phyloP scores from a whole-genome alignment of 2,113 vertebrate species.

The Ammospiza nelsoni region DNA sequence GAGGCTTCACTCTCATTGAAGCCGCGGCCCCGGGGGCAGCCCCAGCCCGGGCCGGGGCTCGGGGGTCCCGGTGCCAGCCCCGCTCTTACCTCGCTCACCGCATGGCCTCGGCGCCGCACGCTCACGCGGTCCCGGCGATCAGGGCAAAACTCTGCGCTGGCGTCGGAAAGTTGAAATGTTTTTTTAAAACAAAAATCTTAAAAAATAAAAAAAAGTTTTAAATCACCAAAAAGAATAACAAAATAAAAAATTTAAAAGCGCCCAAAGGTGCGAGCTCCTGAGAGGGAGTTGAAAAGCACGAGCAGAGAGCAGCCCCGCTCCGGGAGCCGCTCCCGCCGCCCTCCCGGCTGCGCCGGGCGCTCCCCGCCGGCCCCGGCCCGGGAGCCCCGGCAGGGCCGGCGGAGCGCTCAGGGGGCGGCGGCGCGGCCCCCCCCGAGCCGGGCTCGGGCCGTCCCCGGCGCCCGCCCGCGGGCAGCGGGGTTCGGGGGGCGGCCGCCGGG shows the following conservation, averaged over 20 bases:
- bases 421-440: too few relatives aligned
- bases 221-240: neutral
- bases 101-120: slow-evolving; percentile 1
- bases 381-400: neutral
- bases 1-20: rapidly evolving
- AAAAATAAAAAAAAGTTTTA: neutral
- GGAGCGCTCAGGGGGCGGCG: too few relatives aligned
- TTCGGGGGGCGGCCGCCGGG: too few relatives aligned
- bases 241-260: neutral
- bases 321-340: neutral
- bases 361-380: neutral
- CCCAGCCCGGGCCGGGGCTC: too few relatives aligned
- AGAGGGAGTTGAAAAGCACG: too few relatives aligned
- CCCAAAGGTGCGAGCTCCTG: neutral
- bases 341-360: neutral
- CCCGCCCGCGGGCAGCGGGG: too few relatives aligned
- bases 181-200: neutral
- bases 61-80: neutral
- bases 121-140: neutral
- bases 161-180: neutral
- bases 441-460: too few relatives aligned
- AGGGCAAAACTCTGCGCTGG: neutral
- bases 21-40: neutral
- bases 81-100: slow-evolving; percentile 21
- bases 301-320: neutral